Evolutionary conservation across 2,797 vertebrate species (phyloP).

Genomic region (Sebastes glaucus): DNA sequence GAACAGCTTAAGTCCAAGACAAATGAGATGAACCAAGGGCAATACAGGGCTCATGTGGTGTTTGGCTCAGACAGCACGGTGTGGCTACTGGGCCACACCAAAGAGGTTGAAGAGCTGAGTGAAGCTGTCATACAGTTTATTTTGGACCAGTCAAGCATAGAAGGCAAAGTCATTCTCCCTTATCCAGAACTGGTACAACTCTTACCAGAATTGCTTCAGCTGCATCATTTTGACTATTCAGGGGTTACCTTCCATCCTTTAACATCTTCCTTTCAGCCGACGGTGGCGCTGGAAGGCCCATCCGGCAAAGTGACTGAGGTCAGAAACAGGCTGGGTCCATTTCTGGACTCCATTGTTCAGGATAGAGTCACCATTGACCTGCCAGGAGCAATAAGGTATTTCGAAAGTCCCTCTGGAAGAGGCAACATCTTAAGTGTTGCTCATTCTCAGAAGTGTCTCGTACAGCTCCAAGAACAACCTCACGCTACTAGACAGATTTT

Average conservation of each 20-base stretch:
- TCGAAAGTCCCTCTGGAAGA: constrained; percentile 45
- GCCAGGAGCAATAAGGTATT: constrained; percentile 61
- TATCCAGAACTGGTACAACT: constrained; percentile 23
- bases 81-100: constrained; percentile 49
- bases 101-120: constrained; percentile 55
- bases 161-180: constrained; percentile 32
- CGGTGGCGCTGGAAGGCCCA: constrained; percentile 42
- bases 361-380: constrained; percentile 45
- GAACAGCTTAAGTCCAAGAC: constrained; percentile 37
- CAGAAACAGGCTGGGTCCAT: neutral
- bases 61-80: constrained; percentile 15
- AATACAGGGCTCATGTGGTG: constrained; percentile 17
- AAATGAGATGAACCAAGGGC: constrained; percentile 39
- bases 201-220: constrained; percentile 43
- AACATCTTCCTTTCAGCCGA: neutral
- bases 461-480: constrained; percentile 34
- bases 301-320: constrained; percentile 35
- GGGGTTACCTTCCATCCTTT: constrained; percentile 46
- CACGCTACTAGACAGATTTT: neutral
- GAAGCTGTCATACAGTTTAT: constrained; percentile 40
- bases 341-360: constrained; percentile 51
- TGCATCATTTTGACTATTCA: constrained; percentile 40
- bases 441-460: constrained; percentile 48
- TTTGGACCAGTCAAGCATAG: constrained; percentile 34
- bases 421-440: constrained; percentile 37